A percentile compares a stretch with the other conserved stretches of the same genome.
phyloP scores from a whole-genome alignment of 2,113 vertebrate genomes.

The Hydrolagus affinis region DNA sequence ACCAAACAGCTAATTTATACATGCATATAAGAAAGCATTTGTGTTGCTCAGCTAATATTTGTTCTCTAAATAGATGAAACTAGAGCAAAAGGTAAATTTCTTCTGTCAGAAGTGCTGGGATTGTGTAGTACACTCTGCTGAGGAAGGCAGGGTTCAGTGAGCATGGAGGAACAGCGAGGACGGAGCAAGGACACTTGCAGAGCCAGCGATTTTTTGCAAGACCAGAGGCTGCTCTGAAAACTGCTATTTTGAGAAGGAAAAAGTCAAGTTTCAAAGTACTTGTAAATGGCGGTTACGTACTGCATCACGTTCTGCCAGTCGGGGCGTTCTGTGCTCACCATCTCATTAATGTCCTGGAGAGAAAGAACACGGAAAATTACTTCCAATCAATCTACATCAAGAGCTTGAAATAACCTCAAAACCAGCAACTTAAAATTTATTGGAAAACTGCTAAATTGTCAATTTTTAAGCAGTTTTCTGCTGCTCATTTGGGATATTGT shows the following conservation, averaged over 20 bases:
- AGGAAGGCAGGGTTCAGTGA: background rate
- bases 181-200: background rate
- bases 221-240: constrained; percentile 7
- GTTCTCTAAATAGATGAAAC: background rate
- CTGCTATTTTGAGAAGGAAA: background rate
- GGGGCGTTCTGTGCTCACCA: constrained; percentile 84
- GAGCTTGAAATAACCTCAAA: too few species aligned
- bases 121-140: background rate
- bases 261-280: constrained; percentile 94
- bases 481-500: too few species aligned
- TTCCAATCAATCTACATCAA: constrained; percentile 8
- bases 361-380: constrained; percentile 33
- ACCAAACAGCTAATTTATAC: background rate
- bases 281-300: constrained; percentile 94
- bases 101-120: constrained; percentile 13
- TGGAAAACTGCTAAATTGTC: too few species aligned
- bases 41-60: background rate
- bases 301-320: constrained; percentile 96
- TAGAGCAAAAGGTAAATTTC: background rate
- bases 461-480: too few species aligned
- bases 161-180: background rate
- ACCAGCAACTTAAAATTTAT: too few species aligned
- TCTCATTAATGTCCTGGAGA: constrained; percentile 84
- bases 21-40: background rate
- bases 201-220: background rate